Evolutionary conservation across 1,140 invertebrate genomes (phyloP), one percentile per base, ranked within the genome.

Genomic region (Philaenus spumarius): DNA sequence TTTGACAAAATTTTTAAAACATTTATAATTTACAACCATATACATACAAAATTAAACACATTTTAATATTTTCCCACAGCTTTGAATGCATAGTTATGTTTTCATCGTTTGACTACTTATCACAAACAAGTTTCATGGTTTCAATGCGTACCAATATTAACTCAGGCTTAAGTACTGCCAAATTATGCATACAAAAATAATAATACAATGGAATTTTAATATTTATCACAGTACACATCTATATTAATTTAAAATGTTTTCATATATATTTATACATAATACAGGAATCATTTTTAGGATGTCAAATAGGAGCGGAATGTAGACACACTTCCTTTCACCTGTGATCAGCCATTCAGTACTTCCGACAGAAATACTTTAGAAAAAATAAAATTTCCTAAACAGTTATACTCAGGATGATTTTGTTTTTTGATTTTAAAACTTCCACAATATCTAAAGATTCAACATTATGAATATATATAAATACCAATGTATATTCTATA

Each of bases 181-280:
- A 53, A 53, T 53, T 30, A 30, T 30, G 26, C 26, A 30, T 30
- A 30, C 6, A 37, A 53, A 30, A 53, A 53, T 37, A 53, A 53
- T 37, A 37, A 53, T 37, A 53, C 50, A 53, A 30, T 51, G 48
- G 50, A 53, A 37, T 53, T 35, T 30, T 30, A 30, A 4, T n/a
- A n/a, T 53, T 53, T 53, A 53, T 53, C 50, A 53, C 50, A 53
- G 50, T 53, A 53, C 50, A 53, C 50, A 53, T 53, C 17, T 39
- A 53, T 47, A 47, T 20, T 20, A 37, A 51, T 23, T 48, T 11
- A 53, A 53, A 53, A 19, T 39, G n/a, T 47, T 23, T 17, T 3
- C 12, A 47, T 20, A 47, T 23, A 47, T 20, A 2, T 17, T 47
- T 22, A 17, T 14, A 19, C 5, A 37, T 20, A 39, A 39, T 34